Base-by-base conservation (phyloP, 1,140 invertebrate genomes). In the Hylyphantes graminicola region DNA sequence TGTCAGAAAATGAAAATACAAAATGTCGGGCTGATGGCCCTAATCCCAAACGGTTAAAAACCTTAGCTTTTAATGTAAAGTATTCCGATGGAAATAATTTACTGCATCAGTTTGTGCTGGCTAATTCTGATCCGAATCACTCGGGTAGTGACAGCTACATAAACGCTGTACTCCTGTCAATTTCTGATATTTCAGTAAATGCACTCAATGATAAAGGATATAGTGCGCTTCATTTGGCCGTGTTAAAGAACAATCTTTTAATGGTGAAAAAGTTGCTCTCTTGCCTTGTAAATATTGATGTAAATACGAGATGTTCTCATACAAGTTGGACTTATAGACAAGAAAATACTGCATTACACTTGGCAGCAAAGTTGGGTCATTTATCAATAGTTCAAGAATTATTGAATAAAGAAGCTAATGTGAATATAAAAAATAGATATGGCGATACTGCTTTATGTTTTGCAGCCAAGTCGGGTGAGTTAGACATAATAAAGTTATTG, bases 251-350 rank as follows among this genome's bases (percentile, higher is more conserved):
- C 3, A 61, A 61, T 6, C 17, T 15, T 17, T 21, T 65, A 65
- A 65, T 65, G 64, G 64, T 65, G 64, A 65, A 21, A 65, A 65
- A 65, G 64, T 65, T 65, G 21, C 15, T 65, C 10, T 65, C 64
- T 15, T 65, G 19, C 64, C 17, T 65, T 65, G 15, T 21, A 65
- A 21, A 65, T 21, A 65, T 65, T 21, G 12, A 65, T 13, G 64
- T 65, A 65, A 65, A 65, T 65, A 21, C 3, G 3, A 59, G 57
- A 59, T 2, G 6, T 59, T 15, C 10, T 11, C n/a, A n/a, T n/a
- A n/a, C n/a, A n/a, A n/a, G n/a, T n/a, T n/a, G n/a, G n/a, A 65
- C 10, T 3, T 15, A 19, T 17, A 10, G 17, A n/a, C 3, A 2
- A 7, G 64, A 10, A 65, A 11, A 21, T 17, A 65, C 64, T 65